phyloP scores from a whole-genome alignment of 2,113 vertebrate species.

The Mionectes macconnelli region DNA sequence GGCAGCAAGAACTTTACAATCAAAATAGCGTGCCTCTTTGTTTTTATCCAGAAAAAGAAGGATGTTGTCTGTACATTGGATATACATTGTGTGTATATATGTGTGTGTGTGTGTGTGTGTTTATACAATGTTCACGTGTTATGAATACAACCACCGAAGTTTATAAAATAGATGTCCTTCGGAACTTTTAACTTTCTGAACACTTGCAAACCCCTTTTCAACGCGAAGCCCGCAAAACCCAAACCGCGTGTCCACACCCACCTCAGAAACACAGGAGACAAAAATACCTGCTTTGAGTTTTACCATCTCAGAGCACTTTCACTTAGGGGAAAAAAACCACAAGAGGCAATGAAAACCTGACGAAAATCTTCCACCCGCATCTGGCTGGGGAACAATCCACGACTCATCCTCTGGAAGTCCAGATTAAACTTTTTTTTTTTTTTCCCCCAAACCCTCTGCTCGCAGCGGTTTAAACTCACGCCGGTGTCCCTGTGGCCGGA shows the following conservation, averaged over 20 bases:
- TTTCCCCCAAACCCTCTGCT: background rate
- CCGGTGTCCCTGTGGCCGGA: background rate
- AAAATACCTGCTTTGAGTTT: background rate
- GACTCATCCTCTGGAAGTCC: background rate
- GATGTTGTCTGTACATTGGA: fast-evolving
- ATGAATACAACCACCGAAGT: background rate
- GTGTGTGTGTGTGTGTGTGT: background rate
- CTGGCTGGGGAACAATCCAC: background rate
- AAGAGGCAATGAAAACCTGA: background rate
- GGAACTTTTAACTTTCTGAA: background rate
- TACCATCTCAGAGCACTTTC: background rate
- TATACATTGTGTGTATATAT: background rate
- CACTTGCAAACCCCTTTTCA: background rate
- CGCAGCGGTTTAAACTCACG: background rate
- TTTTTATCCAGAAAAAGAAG: background rate
- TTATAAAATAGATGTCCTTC: background rate
- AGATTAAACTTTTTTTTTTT: background rate
- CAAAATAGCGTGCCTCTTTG: background rate
- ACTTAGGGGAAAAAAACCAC: background rate
- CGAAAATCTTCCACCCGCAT: background rate
- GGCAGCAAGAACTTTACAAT: background rate
- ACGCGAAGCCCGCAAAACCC: fast-evolving
- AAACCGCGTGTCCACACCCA: fast-evolving
- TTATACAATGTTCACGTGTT: no score
- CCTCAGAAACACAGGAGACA: background rate